Evolutionary conservation across 2,888 invertebrate genomes (phyloP), one percentile per base, ranked within the genome.

Genomic region (Gisinianus flammeolus): DNA sequence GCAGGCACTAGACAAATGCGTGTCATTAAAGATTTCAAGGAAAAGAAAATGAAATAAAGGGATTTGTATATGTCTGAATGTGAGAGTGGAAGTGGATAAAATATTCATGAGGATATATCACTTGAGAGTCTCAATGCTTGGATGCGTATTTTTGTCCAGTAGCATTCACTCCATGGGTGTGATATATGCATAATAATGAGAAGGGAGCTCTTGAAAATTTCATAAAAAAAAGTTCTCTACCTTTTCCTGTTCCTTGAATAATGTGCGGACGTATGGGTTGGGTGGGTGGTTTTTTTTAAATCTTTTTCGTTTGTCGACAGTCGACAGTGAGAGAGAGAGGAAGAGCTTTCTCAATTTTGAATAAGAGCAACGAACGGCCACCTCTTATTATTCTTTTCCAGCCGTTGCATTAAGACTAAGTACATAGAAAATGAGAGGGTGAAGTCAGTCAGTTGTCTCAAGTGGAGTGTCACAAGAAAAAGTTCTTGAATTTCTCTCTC

Each of bases 391-490:
- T 44, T 12, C 44, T 44, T 44, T 44, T 44, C 44, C 44, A 44
- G 44, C 44, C 44, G 44, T 44, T 44, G 44, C 12, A 44, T 44
- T 44, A 44, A 44, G 16, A 64, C 26, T 64, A 8, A 8, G 28
- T 64, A 64, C 30, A 26, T 64, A 26, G 1, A 8, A 64, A 8
- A 26, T 64, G 64, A 8, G 8, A 71, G 54, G 71, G 52, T 30
- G 30, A 71, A 52, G 71, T 71, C 71, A 28, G 69, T 69, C 69
- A 26, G 71, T 71, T 71, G 71, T 71, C 71, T 71, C 71, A 71
- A 71, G 71, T 71, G 71, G 71, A 71, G 71, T 71, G 66, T 74
- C 74, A 74, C 64, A 74, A 44, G 33, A 28, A 44, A 52, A 22
- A 35, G 24, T 66, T 44, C 28, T 64, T 56, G 58, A 58, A 62